A percentile compares a stretch with the other conserved stretches of the same genome.
phyloP scores from a whole-genome alignment of 2,797 vertebrate species.

The Benthosema pterotum region DNA sequence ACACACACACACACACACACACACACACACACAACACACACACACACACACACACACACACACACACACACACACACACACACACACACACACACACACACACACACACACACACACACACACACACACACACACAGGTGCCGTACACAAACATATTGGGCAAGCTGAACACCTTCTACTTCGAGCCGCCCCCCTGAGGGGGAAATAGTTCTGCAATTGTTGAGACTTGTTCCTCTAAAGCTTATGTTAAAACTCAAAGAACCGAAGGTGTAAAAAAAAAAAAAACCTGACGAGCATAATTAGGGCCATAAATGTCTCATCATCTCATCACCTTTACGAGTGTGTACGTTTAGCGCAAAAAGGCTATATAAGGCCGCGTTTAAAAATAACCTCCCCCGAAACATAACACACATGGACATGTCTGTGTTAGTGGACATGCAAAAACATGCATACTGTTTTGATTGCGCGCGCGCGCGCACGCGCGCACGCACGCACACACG shows the following conservation, averaged over 20 bases:
- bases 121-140: no score
- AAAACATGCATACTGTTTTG: background rate
- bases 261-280: conserved; percentile 37
- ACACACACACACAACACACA: no score
- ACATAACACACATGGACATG: background rate
- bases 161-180: conserved; percentile 38
- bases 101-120: background rate
- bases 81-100: conserved; percentile 11
- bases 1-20: no score
- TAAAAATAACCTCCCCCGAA: background rate
- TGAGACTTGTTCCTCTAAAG: conserved; percentile 72
- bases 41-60: background rate
- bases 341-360: conserved; percentile 37
- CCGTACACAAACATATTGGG: no score
- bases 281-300: conserved; percentile 57
- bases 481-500: background rate
- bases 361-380: no score
- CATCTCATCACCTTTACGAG: conserved; percentile 39
- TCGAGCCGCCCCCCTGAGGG: conserved; percentile 33
- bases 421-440: background rate
- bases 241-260: conserved; percentile 70
- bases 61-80: background rate
- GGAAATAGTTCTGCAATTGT: conserved; percentile 74
- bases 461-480: background rate
- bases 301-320: conserved; percentile 57